phyloP scores from a whole-genome alignment of 2,113 vertebrate genomes.

The Coreoperca whiteheadi region DNA sequence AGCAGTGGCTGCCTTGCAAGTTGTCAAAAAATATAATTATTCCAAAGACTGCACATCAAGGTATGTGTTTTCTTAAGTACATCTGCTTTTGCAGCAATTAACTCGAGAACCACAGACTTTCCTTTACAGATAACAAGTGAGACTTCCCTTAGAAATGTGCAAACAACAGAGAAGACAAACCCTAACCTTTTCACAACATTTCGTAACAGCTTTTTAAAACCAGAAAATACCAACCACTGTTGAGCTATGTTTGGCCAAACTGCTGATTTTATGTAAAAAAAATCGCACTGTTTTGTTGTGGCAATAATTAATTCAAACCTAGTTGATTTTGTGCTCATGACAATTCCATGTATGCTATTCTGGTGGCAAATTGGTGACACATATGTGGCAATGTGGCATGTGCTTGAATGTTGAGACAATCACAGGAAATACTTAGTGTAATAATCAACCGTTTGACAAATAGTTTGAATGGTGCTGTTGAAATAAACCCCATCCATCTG shows the following conservation, averaged over 20 bases:
- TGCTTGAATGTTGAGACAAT: slow-evolving; percentile 4
- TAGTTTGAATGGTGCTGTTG: slow-evolving; percentile 5
- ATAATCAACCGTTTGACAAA: slow-evolving; percentile 1
- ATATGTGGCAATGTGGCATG: neutral
- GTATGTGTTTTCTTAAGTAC: neutral
- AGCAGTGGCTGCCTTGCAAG: neutral
- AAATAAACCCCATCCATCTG: neutral
- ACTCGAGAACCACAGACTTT: slow-evolving; percentile 67
- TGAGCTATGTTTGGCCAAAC: slow-evolving; percentile 24
- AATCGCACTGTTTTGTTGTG: neutral
- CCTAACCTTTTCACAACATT: slow-evolving; percentile 44
- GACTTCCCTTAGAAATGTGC: slow-evolving; percentile 47
- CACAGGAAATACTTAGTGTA: slow-evolving; percentile 14
- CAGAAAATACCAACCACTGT: neutral
- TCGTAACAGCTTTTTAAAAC: slow-evolving; percentile 3
- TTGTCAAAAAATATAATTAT: slow-evolving; percentile 18
- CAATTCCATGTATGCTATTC: neutral
- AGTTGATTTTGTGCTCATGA: neutral
- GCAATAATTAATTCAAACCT: neutral
- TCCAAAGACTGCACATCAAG: neutral
- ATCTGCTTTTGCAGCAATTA: slow-evolving; percentile 63
- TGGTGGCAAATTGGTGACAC: neutral
- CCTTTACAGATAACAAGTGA: slow-evolving; percentile 63
- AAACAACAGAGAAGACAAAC: slow-evolving; percentile 39
- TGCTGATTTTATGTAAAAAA: neutral